phyloP scores from a whole-genome alignment of 2,888 invertebrate genomes.

The Molorchus minor region DNA sequence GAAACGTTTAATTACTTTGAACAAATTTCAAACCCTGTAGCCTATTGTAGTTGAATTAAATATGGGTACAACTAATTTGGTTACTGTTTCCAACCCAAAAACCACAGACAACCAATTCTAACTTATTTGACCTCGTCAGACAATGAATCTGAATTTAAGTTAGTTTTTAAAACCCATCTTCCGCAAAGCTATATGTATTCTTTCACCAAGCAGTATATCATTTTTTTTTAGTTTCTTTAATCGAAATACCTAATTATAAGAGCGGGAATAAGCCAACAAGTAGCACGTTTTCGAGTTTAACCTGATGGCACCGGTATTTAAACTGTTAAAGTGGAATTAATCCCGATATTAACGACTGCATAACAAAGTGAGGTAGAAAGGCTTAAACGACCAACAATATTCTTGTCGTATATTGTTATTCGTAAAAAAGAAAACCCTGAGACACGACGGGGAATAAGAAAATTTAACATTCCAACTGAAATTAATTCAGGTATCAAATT shows the following conservation, averaged over 20 bases:
- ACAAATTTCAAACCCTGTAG: too few species aligned
- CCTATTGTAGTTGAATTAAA: too few species aligned
- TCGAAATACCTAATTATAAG: conserved; percentile 12
- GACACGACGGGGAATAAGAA: conserved; percentile 16
- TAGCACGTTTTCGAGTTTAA: conserved; percentile 1
- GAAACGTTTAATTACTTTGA: too few species aligned
- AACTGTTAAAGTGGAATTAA: conserved; percentile 20
- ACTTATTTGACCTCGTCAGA: too few species aligned
- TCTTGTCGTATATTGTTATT: conserved; percentile 28
- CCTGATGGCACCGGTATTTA: conserved; percentile 10
- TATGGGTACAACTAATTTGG: too few species aligned
- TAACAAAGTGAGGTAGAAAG: conserved; percentile 21
- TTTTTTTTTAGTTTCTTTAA: neutral
- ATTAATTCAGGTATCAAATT: conserved; percentile 25
- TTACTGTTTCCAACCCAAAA: too few species aligned
- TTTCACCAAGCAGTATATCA: too few species aligned
- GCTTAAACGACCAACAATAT: conserved; percentile 19
- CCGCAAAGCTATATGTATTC: too few species aligned
- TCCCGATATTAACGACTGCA: conserved; percentile 20
- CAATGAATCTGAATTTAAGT: too few species aligned
- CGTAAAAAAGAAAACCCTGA: conserved; percentile 18
- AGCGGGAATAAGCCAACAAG: conserved; percentile 1
- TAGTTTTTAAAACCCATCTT: too few species aligned
- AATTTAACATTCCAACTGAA: conserved; percentile 24
- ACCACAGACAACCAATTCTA: too few species aligned